Evolutionary conservation across 1,140 invertebrate genomes (phyloP), one percentile per base, ranked within the genome.

Genomic region (Cydia pomonella): DNA sequence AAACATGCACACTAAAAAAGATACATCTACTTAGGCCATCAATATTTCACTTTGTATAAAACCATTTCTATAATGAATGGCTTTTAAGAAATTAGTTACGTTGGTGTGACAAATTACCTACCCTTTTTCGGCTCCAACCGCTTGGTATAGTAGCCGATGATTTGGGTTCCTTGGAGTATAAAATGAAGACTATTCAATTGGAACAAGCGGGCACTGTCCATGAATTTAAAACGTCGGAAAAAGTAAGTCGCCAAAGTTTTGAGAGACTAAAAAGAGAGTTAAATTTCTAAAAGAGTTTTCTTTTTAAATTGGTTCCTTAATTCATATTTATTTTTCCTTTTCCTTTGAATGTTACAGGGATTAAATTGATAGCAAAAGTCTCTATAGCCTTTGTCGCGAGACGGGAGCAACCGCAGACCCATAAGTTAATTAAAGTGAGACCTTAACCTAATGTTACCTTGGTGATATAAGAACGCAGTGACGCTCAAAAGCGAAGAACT

Each of bases 221-320:
- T 27, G 33, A 33, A 18, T 69, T 69, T 41, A 41, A 69, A 69
- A 21, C 2, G 41, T 21, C 50, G n/a, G 9, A 38, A 21, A 38
- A 69, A 29, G 33, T 69, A 69, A 69, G 64, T 69, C 7, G 1
- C 9, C n/a, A 33, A 38, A 69, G 29, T 69, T 69, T 41, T 41
- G 12, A 18, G 4, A 18, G 29, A 9, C 7, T 33, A 18, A 10
- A 38, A 38, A 38, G 23, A 69, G 64, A n/a, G 64, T 18, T 41
- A 41, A 69, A 41, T 18, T 69, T 69, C 27, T 69, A 33, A 66
- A 29, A 69, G 33, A 69, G 64, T 69, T 69, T 69, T 69, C 64
- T 69, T 69, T 69, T 69, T 69, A 69, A 69, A 69, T 69, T 69
- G 64, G 27, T 69, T 41, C 64, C n/a, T 69, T 69, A 69, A 69